Evolutionary conservation across 2,888 invertebrate genomes (phyloP), one percentile per base, ranked within the genome.

Genomic region (Sphaeridia pumilis): DNA sequence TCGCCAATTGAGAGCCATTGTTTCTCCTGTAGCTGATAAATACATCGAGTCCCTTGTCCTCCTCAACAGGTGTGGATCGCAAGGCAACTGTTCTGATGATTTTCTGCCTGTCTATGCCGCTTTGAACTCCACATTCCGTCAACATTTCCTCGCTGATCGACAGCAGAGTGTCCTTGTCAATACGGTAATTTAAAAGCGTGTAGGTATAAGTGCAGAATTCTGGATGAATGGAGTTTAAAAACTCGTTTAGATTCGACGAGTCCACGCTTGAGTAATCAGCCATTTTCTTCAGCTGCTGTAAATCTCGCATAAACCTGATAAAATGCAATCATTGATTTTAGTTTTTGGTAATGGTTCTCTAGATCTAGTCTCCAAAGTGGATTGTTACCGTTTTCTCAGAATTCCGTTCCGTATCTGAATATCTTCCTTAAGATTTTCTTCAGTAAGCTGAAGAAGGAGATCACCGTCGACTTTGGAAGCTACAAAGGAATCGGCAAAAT

Each of bases 11-110:
- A 3, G 94, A 97, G 49, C 98, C 98, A 69, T 92, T 97, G 4
- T 94, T 92, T 68, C 98, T 77, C 64, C 98, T 76, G 70, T 98
- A 98, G 73, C 95, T 95, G 65, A 98, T 92, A 72, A 98, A 98
- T 0, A 95, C 95, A 70, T 98, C 97, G 63, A 97, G 76, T 46
- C 84, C 86, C 71, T 94, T 92, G 68, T 87, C 86, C 69, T 83
- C 78, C 65, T 80, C 84, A 66, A 87, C 86, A 68, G 83, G 82
- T 42, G 79, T 36, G 10, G 46, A 38, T 61, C 60, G 61, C 7
- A 94, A 86, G 20, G 89, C 84, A 67, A 94, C 85, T 20, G 89
- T 84, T 67, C 92, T 87, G 64, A 92, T 74, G 68, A 98, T 90
- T 69, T 89, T 79, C 65, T 87, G 74, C 58, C 97, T 76, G 71